Conservation (phyloP, 2,888 invertebrate species). For the Drosophila longiperda region DNA sequence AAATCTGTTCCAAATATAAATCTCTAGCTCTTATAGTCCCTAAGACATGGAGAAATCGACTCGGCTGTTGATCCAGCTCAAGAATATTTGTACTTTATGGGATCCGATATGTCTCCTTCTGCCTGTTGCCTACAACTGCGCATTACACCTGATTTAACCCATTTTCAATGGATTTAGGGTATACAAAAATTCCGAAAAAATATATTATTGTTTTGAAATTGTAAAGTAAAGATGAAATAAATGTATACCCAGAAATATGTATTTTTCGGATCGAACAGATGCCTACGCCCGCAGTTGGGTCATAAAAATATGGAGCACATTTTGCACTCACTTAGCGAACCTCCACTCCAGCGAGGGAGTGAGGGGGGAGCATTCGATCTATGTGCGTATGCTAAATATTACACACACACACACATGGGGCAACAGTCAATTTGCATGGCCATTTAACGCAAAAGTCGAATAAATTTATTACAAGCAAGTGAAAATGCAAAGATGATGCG, state of each 20-base stretch:
- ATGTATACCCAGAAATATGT: not conserved
- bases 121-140: not conserved
- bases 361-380: slow-evolving; percentile 9
- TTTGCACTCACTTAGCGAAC: slow-evolving; percentile 44
- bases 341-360: slow-evolving; percentile 22
- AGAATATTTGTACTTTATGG: no score
- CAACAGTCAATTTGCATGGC: slow-evolving; percentile 46
- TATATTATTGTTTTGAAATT: no score
- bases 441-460: slow-evolving; percentile 25
- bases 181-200: not conserved
- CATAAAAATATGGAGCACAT: slow-evolving; percentile 15
- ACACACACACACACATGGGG: not conserved
- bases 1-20: not conserved
- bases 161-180: not conserved
- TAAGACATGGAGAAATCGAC: no score
- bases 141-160: not conserved
- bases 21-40: not conserved
- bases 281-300: not conserved
- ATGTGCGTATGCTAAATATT: slow-evolving; percentile 28
- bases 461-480: slow-evolving; percentile 47
- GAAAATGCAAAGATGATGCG: slow-evolving; percentile 29
- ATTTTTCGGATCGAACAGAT: not conserved
- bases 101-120: no score
- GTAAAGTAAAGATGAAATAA: not conserved
- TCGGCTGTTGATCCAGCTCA: no score